Percentiles rank a stretch among this genome's conserved stretches.
Evolutionary conservation across 1,140 invertebrate genomes (phyloP).

Genomic region (Anoplophora glabripennis): DNA sequence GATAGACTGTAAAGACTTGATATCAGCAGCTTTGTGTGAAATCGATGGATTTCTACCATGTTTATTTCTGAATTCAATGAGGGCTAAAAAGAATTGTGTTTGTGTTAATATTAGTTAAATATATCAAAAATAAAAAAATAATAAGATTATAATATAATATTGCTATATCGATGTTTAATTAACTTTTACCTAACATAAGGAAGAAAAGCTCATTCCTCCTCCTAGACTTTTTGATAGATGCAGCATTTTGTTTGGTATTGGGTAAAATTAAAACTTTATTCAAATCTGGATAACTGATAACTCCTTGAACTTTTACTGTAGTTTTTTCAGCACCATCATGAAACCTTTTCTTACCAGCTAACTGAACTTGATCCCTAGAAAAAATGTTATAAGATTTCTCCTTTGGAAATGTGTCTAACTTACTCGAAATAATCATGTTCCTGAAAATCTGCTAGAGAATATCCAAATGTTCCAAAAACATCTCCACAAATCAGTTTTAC

Average conservation of each 20-base stretch:
- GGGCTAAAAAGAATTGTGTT: conserved; percentile 52
- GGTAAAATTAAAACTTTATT: conserved; percentile 51
- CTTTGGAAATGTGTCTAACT: conserved; percentile 45
- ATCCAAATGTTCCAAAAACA: conserved; percentile 93
- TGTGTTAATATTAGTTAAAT: conserved; percentile 31
- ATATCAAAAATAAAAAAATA: conserved; percentile 33
- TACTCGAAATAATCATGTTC: conserved; percentile 85
- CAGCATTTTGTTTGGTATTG: conserved; percentile 56
- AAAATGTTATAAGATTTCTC: conserved; percentile 3
- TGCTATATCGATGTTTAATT: conserved; percentile 3
- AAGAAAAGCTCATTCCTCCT: conserved; percentile 43
- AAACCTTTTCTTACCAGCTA: conserved; percentile 31
- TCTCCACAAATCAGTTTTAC: conserved; percentile 88
- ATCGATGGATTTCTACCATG: conserved; percentile 66
- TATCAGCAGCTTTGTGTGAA: conserved; percentile 61
- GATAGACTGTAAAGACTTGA: conserved; percentile 59
- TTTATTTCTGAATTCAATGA: conserved; percentile 73
- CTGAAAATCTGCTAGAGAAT: conserved; percentile 84
- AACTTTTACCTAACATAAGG: conserved; percentile 39
- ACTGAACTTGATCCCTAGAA: conserved; percentile 41
- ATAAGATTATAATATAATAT: too few relatives aligned
- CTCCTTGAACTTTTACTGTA: conserved; percentile 38
- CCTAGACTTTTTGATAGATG: conserved; percentile 46
- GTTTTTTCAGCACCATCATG: conserved; percentile 35
- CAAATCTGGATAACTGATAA: conserved; percentile 39